Evolutionary conservation across 2,113 vertebrate species (phyloP), one percentile per base, ranked within the genome.

Genomic region (Etia nguti): DNA sequence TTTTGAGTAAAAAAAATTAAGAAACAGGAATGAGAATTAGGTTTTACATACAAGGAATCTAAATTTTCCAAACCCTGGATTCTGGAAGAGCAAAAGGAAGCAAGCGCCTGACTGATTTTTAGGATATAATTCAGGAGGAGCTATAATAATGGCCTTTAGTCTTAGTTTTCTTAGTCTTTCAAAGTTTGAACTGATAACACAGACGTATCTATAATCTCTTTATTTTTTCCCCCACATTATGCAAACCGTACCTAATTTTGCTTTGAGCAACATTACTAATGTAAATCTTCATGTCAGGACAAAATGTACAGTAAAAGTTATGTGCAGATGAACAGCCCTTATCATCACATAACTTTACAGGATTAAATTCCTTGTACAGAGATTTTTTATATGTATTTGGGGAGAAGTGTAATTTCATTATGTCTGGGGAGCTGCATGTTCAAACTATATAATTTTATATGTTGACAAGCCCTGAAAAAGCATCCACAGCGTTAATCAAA

Each of bases 381-480:
- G 11, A 0, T 41, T 38, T 68, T 68, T 68, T 8, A 73, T 0
- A 41, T 70, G 0, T 70, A 41, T 24, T 10, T 70, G 0, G 0
- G 26, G 68, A 73, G 26, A 73, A 10, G 22, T 73, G 5, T 26
- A 0, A 46, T 46, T 73, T 10, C 38, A 73, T 46, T 46, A 26
- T 10, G 22, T 16, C 68, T 73, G 41, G 8, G 0, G 38, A 73
- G 22, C 41, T 73, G 41, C 15, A 46, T 73, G 41, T 46, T 73
- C 22, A 73, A 73, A 46, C 38, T 16, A 26, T 16, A 26, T 46
- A 18, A 46, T 73, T 48, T 18, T 48, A 0, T 73, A 46, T 29
- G 41, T 73, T 73, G 22, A 73, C 68, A 73, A 41, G 68, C 24
- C 24, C 0, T 0, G 24, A 48, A 73, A 73, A 29, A 75, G 9